These are phyloP conservation scores for Archilochus colubris DNA, from an alignment of 2,113 vertebrate species.

Conservation along the genomic window DNA sequence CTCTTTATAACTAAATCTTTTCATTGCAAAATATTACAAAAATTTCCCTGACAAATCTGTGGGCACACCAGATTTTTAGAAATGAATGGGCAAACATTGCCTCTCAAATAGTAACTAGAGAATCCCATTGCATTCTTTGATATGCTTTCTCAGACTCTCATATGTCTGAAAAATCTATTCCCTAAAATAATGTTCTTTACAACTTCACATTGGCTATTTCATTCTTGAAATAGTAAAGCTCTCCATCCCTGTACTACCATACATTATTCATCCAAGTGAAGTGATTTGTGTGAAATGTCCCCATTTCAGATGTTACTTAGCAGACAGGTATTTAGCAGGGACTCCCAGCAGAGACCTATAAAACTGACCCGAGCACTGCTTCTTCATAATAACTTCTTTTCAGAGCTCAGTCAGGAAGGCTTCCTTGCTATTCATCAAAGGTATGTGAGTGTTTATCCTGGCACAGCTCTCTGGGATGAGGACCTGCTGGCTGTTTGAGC, in stretches of 20 bases:
- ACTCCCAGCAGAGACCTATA: conserved; percentile 10
- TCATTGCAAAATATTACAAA: neutral
- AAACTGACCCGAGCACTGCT: neutral
- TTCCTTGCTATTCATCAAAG: conserved; percentile 34
- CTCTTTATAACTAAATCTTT: neutral
- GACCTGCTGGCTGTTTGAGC: neutral
- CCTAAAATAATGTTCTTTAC: neutral
- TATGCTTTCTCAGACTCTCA: neutral
- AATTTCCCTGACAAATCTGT: neutral
- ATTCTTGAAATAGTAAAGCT: neutral
- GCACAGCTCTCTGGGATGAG: neutral
- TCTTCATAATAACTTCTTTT: conserved; percentile 32
- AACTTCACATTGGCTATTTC: neutral
- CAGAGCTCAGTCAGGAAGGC: neutral
- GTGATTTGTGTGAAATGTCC: neutral
- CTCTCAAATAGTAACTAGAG: neutral
- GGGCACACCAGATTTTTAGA: neutral
- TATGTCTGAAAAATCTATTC: neutral
- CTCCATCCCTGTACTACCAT: neutral
- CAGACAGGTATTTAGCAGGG: neutral
- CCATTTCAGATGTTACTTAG: neutral
- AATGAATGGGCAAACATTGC: neutral
- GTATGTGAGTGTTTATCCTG: conserved; percentile 40
- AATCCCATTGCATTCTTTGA: neutral
- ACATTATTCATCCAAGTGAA: neutral